Conservation (phyloP, 2,113 vertebrate species). For the Thamnophis sirtalis region DNA sequence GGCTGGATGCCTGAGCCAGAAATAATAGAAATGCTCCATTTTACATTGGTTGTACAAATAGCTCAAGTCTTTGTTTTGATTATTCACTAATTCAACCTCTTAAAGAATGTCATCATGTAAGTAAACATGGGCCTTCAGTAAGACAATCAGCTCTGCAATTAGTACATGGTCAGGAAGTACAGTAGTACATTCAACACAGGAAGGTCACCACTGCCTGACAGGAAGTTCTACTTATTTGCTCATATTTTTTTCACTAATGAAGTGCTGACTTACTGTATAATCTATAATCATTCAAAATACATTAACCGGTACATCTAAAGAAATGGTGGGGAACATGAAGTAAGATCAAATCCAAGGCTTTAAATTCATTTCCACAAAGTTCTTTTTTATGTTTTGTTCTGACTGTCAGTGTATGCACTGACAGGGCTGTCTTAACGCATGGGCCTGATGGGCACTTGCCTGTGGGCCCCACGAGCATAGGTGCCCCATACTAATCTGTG, state of each 20-base stretch:
- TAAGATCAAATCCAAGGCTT: not conserved
- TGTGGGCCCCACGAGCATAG: too few species aligned
- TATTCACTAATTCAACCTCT: constrained; percentile 42
- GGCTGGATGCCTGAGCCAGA: constrained; percentile 51
- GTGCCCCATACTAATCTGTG: too few species aligned
- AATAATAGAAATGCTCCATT: constrained; percentile 54
- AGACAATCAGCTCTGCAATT: constrained; percentile 30
- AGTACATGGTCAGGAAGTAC: constrained; percentile 9
- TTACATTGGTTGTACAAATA: constrained; percentile 34
- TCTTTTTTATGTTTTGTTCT: not conserved
- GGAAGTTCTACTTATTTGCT: not conserved
- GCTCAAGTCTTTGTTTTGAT: constrained; percentile 42
- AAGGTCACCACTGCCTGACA: not conserved
- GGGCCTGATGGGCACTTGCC: too few species aligned
- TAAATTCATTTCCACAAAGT: not conserved
- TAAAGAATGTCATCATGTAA: constrained; percentile 41
- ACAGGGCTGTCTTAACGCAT: too few species aligned
- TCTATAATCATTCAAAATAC: not conserved
- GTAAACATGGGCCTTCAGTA: constrained; percentile 36
- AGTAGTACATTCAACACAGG: constrained; percentile 25
- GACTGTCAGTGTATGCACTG: not conserved
- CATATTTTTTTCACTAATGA: constrained; percentile 15
- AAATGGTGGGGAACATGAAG: not conserved
- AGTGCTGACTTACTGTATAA: not conserved
- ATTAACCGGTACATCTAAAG: not conserved